Percentiles rank a stretch among this genome's conserved stretches.
phyloP scores from a whole-genome alignment of 2,797 vertebrate genomes.

The Lithobates sylvaticus region DNA sequence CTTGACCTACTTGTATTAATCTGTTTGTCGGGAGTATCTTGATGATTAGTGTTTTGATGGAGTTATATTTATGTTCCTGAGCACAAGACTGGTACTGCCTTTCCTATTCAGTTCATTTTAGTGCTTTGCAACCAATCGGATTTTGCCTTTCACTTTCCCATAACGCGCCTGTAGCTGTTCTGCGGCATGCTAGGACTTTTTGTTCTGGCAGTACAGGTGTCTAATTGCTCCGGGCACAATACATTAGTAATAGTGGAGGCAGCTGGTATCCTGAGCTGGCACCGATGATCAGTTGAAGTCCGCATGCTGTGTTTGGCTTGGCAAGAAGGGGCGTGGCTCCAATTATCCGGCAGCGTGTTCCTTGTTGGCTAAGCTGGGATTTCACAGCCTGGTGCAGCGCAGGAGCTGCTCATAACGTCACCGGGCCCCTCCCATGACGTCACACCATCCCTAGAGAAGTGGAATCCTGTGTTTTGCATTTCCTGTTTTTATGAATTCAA shows the following conservation, averaged over 20 bases:
- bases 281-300: background rate
- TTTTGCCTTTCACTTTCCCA: no score
- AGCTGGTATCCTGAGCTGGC: background rate
- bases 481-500: background rate
- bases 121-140: no score
- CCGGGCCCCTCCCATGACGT: background rate
- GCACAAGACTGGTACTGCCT: no score
- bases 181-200: no score
- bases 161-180: no score
- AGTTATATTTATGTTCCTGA: no score
- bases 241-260: background rate
- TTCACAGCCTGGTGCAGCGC: conserved; percentile 14
- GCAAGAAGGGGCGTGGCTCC: background rate
- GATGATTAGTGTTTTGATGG: no score
- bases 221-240: background rate
- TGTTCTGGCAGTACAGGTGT: no score
- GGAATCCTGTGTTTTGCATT: background rate
- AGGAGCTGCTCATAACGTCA: background rate
- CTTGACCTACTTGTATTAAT: no score
- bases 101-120: no score
- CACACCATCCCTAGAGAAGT: background rate
- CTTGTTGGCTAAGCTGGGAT: conserved; percentile 36
- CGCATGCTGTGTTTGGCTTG: background rate
- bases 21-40: no score
- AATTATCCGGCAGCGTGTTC: background rate